Evolutionary conservation across 2,113 vertebrate species (phyloP).

Genomic region (Hemibagrus wyckioides): DNA sequence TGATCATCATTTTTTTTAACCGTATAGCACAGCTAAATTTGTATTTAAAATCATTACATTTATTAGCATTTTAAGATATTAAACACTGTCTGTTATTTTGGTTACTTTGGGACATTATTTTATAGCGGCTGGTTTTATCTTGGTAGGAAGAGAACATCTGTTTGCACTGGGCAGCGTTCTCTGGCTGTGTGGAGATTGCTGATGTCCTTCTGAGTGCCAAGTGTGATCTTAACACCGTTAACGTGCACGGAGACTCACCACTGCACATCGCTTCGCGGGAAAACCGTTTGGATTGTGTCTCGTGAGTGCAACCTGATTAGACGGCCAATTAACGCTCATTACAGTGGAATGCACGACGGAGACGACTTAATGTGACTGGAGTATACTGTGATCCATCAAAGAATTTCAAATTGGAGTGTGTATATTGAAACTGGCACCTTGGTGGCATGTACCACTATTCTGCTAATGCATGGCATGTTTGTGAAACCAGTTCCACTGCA

Average conservation of each 20-base stretch:
- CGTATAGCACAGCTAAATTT: background rate
- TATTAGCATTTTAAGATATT: background rate
- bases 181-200: conserved; percentile 92
- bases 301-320: conserved; percentile 76
- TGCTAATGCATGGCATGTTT: no score
- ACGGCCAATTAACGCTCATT: background rate
- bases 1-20: background rate
- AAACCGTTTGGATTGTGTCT: conserved; percentile 90
- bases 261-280: conserved; percentile 94
- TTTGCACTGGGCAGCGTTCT: conserved; percentile 98
- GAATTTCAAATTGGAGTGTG: background rate
- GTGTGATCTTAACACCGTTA: conserved; percentile 87
- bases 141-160: conserved; percentile 90
- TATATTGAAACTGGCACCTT: background rate
- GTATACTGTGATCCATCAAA: background rate
- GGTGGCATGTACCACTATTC: no score
- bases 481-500: no score
- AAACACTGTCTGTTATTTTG: background rate
- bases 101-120: background rate
- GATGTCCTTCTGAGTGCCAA: conserved; percentile 86
- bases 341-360: background rate
- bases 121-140: background rate
- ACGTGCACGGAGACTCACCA: conserved; percentile 94
- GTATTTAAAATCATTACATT: background rate
- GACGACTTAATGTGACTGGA: no score